These are phyloP conservation scores for Protobothrops flavoviridis DNA, from an alignment of 2,113 vertebrate species.

Conservation along the genomic window DNA sequence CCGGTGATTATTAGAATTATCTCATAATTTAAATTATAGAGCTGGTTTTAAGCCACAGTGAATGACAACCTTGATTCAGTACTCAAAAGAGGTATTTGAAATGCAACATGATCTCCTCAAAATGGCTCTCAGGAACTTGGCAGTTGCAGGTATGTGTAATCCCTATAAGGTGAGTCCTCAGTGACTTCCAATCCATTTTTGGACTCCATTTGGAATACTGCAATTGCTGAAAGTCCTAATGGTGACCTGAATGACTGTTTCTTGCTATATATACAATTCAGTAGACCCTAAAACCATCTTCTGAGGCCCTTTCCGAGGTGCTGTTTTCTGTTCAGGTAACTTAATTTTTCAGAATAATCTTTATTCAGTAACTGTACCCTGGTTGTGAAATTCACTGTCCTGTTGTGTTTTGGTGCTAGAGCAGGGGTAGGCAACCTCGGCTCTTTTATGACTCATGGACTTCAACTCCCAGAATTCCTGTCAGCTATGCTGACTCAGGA, in stretches of 20 bases:
- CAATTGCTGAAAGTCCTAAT: not conserved
- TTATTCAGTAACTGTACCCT: not conserved
- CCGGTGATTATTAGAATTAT: not conserved
- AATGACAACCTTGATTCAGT: not conserved
- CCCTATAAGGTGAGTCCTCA: not conserved
- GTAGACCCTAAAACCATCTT: not conserved
- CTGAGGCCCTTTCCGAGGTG: not conserved
- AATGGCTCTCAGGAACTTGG: not conserved
- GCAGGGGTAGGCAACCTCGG: too few relatives aligned
- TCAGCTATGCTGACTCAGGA: too few relatives aligned
- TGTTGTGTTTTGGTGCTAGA: not conserved
- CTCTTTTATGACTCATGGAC: too few relatives aligned
- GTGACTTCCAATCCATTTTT: not conserved
- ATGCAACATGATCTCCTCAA: not conserved
- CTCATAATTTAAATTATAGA: not conserved
- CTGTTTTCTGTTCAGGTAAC: not conserved
- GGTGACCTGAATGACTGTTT: not conserved
- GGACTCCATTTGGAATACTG: not conserved
- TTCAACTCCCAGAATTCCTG: too few relatives aligned
- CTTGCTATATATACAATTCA: not conserved
- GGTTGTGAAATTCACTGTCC: not conserved
- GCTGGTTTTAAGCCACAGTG: not conserved
- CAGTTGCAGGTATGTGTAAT: not conserved
- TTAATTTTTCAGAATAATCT: not conserved
- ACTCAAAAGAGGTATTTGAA: not conserved